Conservation (phyloP, 2,113 vertebrate genomes). For the Ciconia maguari region DNA sequence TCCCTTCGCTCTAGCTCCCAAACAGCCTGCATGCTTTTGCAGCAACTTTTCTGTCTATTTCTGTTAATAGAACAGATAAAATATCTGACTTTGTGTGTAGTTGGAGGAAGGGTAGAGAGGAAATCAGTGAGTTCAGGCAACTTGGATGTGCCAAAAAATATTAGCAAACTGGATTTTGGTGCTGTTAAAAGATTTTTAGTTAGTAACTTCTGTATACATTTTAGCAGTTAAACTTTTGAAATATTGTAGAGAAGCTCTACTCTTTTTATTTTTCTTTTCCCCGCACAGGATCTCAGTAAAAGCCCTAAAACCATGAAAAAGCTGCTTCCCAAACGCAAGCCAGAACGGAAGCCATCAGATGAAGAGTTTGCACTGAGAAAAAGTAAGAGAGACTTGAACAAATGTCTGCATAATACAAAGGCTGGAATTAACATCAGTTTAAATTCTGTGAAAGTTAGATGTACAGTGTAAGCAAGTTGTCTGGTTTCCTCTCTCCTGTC, state of each 20-base stretch:
- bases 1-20: not conserved
- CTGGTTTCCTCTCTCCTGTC: not conserved
- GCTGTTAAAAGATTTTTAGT: not conserved
- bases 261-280: not conserved
- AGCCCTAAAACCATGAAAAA: constrained; percentile 99
- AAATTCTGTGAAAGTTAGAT: not conserved
- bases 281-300: constrained; percentile 91
- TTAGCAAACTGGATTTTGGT: not conserved
- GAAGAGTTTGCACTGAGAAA: constrained; percentile 97
- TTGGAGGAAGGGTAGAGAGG: not conserved
- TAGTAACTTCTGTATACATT: not conserved
- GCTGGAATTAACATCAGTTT: not conserved
- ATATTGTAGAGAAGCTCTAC: not conserved
- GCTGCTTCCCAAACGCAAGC: constrained; percentile 95
- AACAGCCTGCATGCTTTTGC: not conserved
- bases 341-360: constrained; percentile 95
- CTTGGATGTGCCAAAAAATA: not conserved
- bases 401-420: not conserved
- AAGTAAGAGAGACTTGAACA: constrained; percentile 78
- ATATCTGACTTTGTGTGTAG: not conserved
- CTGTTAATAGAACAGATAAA: not conserved
- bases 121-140: not conserved
- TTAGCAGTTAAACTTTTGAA: not conserved
- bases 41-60: not conserved
- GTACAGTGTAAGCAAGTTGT: not conserved